A percentile compares a stretch with the other conserved stretches of the same genome.
These are phyloP conservation scores for Remorina albescens DNA, from an alignment of 2,797 vertebrate species.

Conservation along the genomic window DNA sequence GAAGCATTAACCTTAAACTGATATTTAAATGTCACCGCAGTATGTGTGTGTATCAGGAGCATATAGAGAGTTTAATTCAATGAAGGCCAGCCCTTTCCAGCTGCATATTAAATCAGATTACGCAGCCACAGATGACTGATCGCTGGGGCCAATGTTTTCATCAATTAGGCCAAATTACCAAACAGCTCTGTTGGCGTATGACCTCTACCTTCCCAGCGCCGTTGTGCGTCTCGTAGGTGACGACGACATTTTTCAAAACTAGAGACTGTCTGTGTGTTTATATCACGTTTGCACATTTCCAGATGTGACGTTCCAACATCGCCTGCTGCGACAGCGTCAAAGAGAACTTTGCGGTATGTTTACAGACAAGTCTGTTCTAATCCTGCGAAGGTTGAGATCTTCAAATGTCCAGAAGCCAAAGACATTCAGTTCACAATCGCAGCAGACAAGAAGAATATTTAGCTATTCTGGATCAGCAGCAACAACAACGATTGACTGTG, in stretches of 20 bases:
- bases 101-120: slow-evolving; percentile 74
- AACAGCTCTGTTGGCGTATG: slow-evolving; percentile 44
- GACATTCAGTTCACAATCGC: too few species aligned
- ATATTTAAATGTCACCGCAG: slow-evolving; percentile 84
- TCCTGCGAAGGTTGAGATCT: too few species aligned
- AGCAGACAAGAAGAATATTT: too few species aligned
- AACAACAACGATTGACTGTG: too few species aligned
- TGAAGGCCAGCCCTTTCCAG: slow-evolving; percentile 73
- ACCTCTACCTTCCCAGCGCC: slow-evolving; percentile 38
- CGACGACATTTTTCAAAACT: slow-evolving; percentile 16
- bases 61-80: slow-evolving; percentile 73
- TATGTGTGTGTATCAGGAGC: slow-evolving; percentile 44
- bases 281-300: not conserved
- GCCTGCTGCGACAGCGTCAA: too few species aligned
- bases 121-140: slow-evolving; percentile 74
- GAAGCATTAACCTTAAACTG: slow-evolving; percentile 83
- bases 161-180: slow-evolving; percentile 80
- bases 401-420: too few species aligned
- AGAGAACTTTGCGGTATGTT: too few species aligned
- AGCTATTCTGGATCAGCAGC: too few species aligned
- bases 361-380: too few species aligned
- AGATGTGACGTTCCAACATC: not conserved
- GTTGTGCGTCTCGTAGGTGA: slow-evolving; percentile 36
- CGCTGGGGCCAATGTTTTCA: slow-evolving; percentile 65
- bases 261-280: not conserved